Conservation (phyloP, 2,113 vertebrate genomes). For the Colossoma macropomum region DNA sequence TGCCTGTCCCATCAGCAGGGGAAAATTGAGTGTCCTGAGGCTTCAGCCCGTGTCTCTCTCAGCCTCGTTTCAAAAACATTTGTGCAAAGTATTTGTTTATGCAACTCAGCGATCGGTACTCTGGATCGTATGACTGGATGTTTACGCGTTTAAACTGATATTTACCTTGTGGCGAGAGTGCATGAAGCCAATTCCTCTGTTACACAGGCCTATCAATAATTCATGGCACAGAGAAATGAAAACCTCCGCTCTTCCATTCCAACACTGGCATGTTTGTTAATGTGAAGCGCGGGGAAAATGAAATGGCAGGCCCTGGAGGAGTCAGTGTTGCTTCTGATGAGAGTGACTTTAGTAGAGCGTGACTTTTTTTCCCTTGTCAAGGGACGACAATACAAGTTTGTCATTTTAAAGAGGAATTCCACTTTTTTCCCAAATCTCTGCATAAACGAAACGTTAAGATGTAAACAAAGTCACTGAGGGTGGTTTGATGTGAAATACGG, state of each 20-base stretch:
- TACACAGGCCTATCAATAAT: constrained; percentile 54
- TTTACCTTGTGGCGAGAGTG: constrained; percentile 45
- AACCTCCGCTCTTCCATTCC: constrained; percentile 27
- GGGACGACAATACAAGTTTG: not conserved
- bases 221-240: constrained; percentile 49
- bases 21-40: not conserved
- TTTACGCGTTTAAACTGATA: constrained; percentile 53
- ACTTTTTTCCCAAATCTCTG: too few relatives aligned
- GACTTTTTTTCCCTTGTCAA: constrained; percentile 2
- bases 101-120: constrained; percentile 27
- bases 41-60: not conserved
- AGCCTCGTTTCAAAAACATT: constrained; percentile 39
- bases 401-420: not conserved
- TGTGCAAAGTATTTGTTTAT: constrained; percentile 48
- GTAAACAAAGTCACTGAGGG: too few relatives aligned
- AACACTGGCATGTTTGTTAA: constrained; percentile 32
- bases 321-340: not conserved
- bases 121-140: constrained; percentile 41
- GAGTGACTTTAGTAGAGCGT: not conserved
- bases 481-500: too few relatives aligned
- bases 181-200: constrained; percentile 45
- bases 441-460: not conserved
- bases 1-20: not conserved
- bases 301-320: constrained; percentile 13
- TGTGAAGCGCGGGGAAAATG: constrained; percentile 15